These are phyloP conservation scores for Smittia aterrima DNA, from an alignment of 2,888 invertebrate species.

Conservation along the genomic window DNA sequence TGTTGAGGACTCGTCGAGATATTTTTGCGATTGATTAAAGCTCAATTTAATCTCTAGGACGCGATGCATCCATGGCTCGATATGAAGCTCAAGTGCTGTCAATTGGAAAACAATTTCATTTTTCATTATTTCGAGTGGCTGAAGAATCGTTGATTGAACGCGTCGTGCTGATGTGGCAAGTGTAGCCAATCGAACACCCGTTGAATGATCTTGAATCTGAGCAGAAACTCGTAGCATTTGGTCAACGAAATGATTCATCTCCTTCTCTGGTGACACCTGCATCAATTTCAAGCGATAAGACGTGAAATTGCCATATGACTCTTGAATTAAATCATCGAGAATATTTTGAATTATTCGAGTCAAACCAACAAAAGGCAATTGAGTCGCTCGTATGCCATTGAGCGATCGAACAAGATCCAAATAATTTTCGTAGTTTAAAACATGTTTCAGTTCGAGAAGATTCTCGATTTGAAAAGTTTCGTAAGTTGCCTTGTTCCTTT, in stretches of 20 bases:
- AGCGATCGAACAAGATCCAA: conserved; percentile 52
- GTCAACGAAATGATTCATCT: conserved; percentile 54
- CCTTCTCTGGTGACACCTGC: conserved; percentile 54
- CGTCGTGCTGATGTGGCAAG: conserved; percentile 65
- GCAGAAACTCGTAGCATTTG: conserved; percentile 55
- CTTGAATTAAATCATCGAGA: conserved; percentile 52
- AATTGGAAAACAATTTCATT: conserved; percentile 73
- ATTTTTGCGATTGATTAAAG: conserved; percentile 71
- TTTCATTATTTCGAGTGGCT: conserved; percentile 66
- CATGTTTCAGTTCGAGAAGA: conserved; percentile 67
- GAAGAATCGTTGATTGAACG: conserved; percentile 63
- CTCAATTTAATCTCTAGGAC: conserved; percentile 62
- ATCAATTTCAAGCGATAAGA: conserved; percentile 51
- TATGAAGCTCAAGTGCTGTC: conserved; percentile 70
- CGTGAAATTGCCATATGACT: conserved; percentile 53
- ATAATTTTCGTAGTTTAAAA: conserved; percentile 53
- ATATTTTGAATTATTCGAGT: conserved; percentile 53
- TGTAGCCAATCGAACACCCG: conserved; percentile 70
- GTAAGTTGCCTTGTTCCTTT: conserved; percentile 70
- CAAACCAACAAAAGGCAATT: conserved; percentile 50
- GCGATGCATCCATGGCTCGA: conserved; percentile 69
- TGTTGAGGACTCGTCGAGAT: conserved; percentile 69
- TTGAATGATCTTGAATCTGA: conserved; percentile 65
- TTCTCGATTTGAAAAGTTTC: conserved; percentile 68
- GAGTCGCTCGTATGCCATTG: conserved; percentile 48